Percentiles rank a stretch among this genome's conserved stretches.
phyloP scores from a whole-genome alignment of 2,797 vertebrate species.

The Brachyrhaphis roseni region DNA sequence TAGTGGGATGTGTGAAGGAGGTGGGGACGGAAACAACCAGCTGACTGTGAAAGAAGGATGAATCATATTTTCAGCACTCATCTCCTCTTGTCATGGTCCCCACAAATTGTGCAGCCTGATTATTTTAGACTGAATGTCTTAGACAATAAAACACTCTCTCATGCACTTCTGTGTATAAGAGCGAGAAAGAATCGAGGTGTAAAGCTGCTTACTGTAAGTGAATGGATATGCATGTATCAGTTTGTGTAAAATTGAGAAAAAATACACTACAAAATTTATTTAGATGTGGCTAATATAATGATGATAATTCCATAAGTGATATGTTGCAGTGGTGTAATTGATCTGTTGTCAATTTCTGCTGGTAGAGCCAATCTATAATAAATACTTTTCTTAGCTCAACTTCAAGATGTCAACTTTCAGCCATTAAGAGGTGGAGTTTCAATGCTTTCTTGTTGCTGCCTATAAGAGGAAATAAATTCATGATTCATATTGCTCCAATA shows the following conservation, averaged over 20 bases:
- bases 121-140: conserved; percentile 26
- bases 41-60: conserved; percentile 66
- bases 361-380: background rate
- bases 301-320: background rate
- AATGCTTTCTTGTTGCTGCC: background rate
- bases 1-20: conserved; percentile 75
- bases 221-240: background rate
- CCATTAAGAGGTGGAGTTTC: background rate
- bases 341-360: background rate
- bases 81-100: conserved; percentile 48
- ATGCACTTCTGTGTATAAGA: background rate
- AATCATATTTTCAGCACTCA: conserved; percentile 63
- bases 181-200: background rate
- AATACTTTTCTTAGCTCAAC: background rate
- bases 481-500: background rate
- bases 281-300: background rate
- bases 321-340: background rate
- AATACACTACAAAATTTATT: background rate
- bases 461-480: background rate
- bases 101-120: conserved; percentile 31
- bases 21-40: conserved; percentile 66
- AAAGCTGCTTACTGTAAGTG: background rate
- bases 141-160: background rate
- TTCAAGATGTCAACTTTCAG: background rate
- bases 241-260: background rate